Conservation (phyloP, 1,140 invertebrate genomes). For the Helicoverpa zea region DNA sequence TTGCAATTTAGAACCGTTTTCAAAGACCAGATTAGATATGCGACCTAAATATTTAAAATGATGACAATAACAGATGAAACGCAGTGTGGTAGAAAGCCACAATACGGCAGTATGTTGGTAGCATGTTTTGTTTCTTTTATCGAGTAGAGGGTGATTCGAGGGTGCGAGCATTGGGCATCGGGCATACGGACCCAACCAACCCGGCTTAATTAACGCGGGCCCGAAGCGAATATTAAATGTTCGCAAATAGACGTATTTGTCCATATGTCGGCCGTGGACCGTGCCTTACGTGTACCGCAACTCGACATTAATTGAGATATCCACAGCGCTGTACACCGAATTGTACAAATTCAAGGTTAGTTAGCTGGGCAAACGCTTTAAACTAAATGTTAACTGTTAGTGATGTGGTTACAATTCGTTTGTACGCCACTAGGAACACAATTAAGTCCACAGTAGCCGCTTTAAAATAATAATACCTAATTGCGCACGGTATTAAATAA, state of each 20-base stretch:
- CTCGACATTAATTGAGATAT: slow-evolving; percentile 65
- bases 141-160: slow-evolving; percentile 49
- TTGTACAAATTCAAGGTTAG: slow-evolving; percentile 46
- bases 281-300: slow-evolving; percentile 55
- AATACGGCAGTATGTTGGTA: background rate
- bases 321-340: slow-evolving; percentile 33
- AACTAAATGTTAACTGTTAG: slow-evolving; percentile 37
- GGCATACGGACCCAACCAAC: slow-evolving; percentile 38
- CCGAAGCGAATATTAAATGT: slow-evolving; percentile 79
- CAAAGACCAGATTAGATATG: background rate
- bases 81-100: slow-evolving; percentile 10
- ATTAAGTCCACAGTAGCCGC: slow-evolving; percentile 16
- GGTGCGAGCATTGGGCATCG: slow-evolving; percentile 27
- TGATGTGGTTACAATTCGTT: slow-evolving; percentile 37
- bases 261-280: slow-evolving; percentile 56
- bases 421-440: slow-evolving; percentile 15
- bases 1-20: background rate
- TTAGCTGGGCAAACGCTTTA: slow-evolving; percentile 29
- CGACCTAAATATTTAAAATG: background rate
- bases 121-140: slow-evolving; percentile 47
- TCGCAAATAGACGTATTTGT: slow-evolving; percentile 78
- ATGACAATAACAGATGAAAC: slow-evolving; percentile 20
- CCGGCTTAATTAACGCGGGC: slow-evolving; percentile 71
- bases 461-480: slow-evolving; percentile 23
- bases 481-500: slow-evolving; percentile 10